A percentile compares a stretch with the other conserved stretches of the same genome.
Evolutionary conservation across 1,140 invertebrate genomes (phyloP).

Genomic region (Solenopsis fugax): DNA sequence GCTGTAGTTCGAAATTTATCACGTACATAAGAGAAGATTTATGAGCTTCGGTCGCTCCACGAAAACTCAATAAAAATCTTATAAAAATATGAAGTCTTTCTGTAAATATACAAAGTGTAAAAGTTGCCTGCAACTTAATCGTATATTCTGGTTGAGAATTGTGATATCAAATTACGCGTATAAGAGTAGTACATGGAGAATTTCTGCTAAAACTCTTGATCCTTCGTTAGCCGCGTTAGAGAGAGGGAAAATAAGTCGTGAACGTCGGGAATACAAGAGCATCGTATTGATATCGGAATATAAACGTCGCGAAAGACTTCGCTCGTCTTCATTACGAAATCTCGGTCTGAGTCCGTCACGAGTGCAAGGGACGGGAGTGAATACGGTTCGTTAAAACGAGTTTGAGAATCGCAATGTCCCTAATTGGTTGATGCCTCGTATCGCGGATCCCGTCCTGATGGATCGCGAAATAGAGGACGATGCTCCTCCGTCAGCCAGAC

Average conservation of each 20-base stretch:
- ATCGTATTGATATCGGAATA: background rate
- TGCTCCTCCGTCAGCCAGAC: conserved; percentile 75
- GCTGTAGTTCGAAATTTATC: background rate
- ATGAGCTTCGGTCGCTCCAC: background rate
- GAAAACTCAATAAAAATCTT: conserved; percentile 7
- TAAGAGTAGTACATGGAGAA: background rate
- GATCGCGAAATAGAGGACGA: conserved; percentile 75
- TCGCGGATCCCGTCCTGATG: conserved; percentile 67
- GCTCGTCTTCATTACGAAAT: conserved; percentile 4
- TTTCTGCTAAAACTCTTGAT: conserved; percentile 27
- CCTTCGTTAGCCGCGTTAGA: background rate
- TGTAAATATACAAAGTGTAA: background rate
- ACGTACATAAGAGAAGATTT: background rate
- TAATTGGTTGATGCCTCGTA: conserved; percentile 79
- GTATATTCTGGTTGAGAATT: conserved; percentile 19
- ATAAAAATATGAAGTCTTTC: conserved; percentile 11
- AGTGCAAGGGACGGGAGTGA: conserved; percentile 12
- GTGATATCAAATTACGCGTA: conserved; percentile 6
- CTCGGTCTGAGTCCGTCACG: conserved; percentile 44
- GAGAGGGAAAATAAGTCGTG: background rate
- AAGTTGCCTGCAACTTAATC: background rate
- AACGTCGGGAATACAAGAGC: background rate
- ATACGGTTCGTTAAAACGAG: conserved; percentile 72
- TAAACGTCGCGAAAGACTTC: conserved; percentile 37
- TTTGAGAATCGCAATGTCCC: conserved; percentile 71